Base-by-base conservation (phyloP, 2,113 vertebrate genomes). In the Epinephelus fuscoguttatus region DNA sequence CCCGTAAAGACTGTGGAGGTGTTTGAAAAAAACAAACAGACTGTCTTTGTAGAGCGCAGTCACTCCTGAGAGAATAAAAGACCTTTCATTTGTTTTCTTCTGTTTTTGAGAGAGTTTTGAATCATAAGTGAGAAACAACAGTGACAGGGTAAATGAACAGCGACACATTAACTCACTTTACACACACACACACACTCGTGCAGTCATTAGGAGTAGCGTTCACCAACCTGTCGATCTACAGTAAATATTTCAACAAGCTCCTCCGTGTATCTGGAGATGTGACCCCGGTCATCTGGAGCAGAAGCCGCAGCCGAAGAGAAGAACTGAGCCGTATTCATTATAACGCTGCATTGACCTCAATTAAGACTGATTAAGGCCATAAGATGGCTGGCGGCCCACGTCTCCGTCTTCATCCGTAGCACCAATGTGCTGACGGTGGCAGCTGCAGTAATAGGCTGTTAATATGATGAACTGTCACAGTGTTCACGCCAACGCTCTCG, bases 281-380 rank as follows among this genome's bases (percentile, higher is more conserved):
- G 61, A 78, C 72, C 76, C 18, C 40, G 11, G 40, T 52, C 59
- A 21, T 61, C 62, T 77, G 13, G 15, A 55, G 56, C 72, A 70
- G 30, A 71, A 25, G 60, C 45, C 3, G 17, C 14, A 1, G 56
- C 25, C 49, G 2, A 80, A 40, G 63, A 78, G 37, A 27, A 72
- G 74, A 86, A 52, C 60, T 19, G 33, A 72, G 69, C 75, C 47
- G 17, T 82, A 62, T 91, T 85, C 75, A 88, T 90, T 84, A 88
- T 70, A 52, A 72, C 37, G 8, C 70, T 7, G 75, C 91, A 76
- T 49, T 89, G 90, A 88, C 86, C 81, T 85, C 92, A 91, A 92
- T 94, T 93, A 92, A 87, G 81, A 89, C 71, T 85, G 91, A 92
- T 93, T 89, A 88, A 71, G 63, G 81, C 90, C 87, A 71, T 90